phyloP scores from a whole-genome alignment of 2,113 vertebrate species.

The Anseranas semipalmata region DNA sequence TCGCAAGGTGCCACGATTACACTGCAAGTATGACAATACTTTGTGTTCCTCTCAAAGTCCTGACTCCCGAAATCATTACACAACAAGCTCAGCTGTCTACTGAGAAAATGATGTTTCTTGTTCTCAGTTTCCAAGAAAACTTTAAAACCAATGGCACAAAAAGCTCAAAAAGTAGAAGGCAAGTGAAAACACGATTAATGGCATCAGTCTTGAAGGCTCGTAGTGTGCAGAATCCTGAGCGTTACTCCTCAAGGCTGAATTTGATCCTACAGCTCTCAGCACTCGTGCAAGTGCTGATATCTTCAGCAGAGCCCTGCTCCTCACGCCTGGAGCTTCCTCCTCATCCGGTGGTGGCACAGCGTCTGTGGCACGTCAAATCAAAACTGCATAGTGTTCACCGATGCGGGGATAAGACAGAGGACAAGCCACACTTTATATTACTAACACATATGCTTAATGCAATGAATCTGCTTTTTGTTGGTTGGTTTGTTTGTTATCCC shows the following conservation, averaged over 20 bases:
- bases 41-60: background rate
- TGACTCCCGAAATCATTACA: background rate
- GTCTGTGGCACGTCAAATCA: accelerated
- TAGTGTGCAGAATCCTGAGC: background rate
- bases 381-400: background rate
- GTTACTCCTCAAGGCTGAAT: background rate
- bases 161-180: background rate
- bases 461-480: background rate
- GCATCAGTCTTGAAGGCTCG: background rate
- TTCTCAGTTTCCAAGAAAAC: background rate
- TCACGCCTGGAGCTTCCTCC: accelerated
- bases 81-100: background rate
- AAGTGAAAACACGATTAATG: background rate
- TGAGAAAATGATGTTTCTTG: background rate
- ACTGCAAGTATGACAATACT: background rate
- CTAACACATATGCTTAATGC: background rate
- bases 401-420: background rate
- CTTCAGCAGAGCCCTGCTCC: background rate
- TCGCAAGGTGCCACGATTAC: background rate
- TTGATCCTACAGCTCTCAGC: background rate
- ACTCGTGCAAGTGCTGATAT: background rate
- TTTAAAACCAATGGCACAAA: background rate
- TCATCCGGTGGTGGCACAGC: background rate
- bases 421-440: background rate
- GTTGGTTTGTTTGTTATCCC: background rate